Percentiles rank a stretch among this genome's conserved stretches.
phyloP scores from a whole-genome alignment of 2,797 vertebrate species.

The Apogon hyalosoma region DNA sequence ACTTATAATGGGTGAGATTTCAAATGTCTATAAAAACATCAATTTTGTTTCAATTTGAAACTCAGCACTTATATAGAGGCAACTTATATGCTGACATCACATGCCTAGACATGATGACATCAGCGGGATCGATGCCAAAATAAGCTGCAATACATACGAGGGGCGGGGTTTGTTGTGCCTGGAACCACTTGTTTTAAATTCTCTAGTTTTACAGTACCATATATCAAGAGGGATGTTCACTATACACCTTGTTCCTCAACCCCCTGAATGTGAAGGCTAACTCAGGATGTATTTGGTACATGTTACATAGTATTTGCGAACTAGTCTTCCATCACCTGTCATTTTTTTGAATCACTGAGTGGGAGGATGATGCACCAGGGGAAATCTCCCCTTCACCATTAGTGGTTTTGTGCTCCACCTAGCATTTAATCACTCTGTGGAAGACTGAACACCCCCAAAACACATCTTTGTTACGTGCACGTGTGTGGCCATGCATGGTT shows the following conservation, averaged over 20 bases:
- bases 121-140: too few relatives aligned
- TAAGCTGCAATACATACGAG: too few relatives aligned
- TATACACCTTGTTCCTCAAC: not conserved
- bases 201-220: too few relatives aligned
- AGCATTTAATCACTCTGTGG: constrained; percentile 70
- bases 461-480: constrained; percentile 16
- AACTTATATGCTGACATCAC: too few relatives aligned
- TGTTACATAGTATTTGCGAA: constrained; percentile 54
- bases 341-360: constrained; percentile 50
- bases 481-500: not conserved
- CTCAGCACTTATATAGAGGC: too few relatives aligned
- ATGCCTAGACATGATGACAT: too few relatives aligned
- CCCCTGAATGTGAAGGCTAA: constrained; percentile 10
- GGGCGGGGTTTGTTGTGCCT: too few relatives aligned
- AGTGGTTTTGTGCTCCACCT: constrained; percentile 59
- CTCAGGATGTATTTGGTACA: constrained; percentile 34
- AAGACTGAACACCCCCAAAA: constrained; percentile 46
- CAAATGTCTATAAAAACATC: too few relatives aligned
- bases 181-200: too few relatives aligned
- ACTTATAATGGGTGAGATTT: too few relatives aligned
- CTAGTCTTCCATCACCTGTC: constrained; percentile 57
- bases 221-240: too few relatives aligned
- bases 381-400: constrained; percentile 66
- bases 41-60: too few relatives aligned
- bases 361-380: constrained; percentile 49